These are phyloP conservation scores for Cotesia typhae DNA, from an alignment of 1,140 invertebrate genomes.

Conservation along the genomic window DNA sequence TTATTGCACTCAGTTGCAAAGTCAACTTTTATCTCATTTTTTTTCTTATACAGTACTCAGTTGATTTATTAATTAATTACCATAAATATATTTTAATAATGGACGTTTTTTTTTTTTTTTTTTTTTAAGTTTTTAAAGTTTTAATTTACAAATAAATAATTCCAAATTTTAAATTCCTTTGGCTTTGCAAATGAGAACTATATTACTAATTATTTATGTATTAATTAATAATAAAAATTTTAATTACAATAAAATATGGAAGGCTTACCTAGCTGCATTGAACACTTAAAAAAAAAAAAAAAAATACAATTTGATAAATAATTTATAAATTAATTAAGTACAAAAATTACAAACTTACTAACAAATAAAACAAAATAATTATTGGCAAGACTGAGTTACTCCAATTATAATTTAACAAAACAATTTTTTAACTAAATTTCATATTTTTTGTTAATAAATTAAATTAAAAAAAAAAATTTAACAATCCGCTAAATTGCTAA, in stretches of 20 bases:
- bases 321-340: constrained; percentile 67
- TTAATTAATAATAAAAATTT: too few relatives aligned
- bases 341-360: constrained; percentile 67
- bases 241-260: constrained; percentile 50
- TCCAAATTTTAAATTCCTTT: constrained; percentile 27
- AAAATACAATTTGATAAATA: constrained; percentile 55
- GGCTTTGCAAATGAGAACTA: constrained; percentile 46
- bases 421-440: too few relatives aligned
- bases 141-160: constrained; percentile 11
- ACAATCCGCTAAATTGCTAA: not conserved
- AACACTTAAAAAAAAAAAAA: constrained; percentile 44
- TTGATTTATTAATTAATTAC: not conserved
- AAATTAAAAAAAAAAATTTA: constrained; percentile 19
- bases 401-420: constrained; percentile 36
- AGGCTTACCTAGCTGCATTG: constrained; percentile 59
- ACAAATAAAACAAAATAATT: constrained; percentile 50
- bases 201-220: constrained; percentile 6
- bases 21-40: constrained; percentile 38
- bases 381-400: constrained; percentile 62
- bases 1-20: constrained; percentile 50
- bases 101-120: constrained; percentile 17
- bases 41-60: not conserved
- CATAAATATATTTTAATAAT: not conserved
- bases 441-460: not conserved
- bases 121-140: not conserved